Evolutionary conservation across 1,140 invertebrate species (phyloP).

Genomic region (Nebria ingens): DNA sequence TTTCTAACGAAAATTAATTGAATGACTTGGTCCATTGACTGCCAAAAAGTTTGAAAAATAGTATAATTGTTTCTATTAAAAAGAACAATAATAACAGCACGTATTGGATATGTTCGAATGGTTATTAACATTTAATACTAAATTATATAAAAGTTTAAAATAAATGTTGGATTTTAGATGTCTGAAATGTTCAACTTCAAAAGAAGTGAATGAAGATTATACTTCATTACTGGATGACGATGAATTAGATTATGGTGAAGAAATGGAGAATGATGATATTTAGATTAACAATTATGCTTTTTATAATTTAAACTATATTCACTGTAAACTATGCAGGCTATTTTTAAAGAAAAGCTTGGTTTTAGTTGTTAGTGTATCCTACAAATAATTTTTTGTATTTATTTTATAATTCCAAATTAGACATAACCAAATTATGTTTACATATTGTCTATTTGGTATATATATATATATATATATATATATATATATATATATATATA

Average conservation of each 20-base stretch:
- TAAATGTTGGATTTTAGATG: constrained; percentile 11
- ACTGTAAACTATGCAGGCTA: neutral
- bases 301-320: neutral
- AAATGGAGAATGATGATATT: constrained; percentile 7
- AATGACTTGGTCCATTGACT: too few relatives aligned
- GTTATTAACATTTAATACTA: too few relatives aligned
- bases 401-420: too few relatives aligned
- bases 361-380: neutral
- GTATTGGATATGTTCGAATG: too few relatives aligned
- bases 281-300: neutral
- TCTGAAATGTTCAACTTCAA: constrained; percentile 13
- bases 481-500: too few relatives aligned
- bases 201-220: constrained; percentile 12
- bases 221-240: constrained; percentile 10
- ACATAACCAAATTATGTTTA: too few relatives aligned
- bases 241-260: constrained; percentile 13
- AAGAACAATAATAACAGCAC: too few relatives aligned
- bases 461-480: too few relatives aligned
- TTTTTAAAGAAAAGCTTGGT: neutral
- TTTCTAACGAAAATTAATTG: too few relatives aligned
- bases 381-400: neutral
- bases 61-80: too few relatives aligned
- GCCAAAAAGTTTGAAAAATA: too few relatives aligned
- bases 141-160: neutral
- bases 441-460: too few relatives aligned